Base-by-base conservation (phyloP, 2,797 vertebrate genomes). In the Clarias pachynema region DNA sequence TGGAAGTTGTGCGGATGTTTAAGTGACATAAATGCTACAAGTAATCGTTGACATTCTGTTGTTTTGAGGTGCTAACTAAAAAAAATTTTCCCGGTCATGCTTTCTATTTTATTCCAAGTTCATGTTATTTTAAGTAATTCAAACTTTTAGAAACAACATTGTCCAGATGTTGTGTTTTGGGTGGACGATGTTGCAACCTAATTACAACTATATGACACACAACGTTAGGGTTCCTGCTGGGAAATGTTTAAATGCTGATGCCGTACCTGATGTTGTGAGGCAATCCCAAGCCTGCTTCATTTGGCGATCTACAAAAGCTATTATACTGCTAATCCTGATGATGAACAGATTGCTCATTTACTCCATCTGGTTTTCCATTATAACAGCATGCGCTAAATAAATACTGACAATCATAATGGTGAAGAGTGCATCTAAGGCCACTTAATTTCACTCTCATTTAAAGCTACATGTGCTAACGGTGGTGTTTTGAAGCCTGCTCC, bases 381-480 rank as follows among this genome's bases (percentile, higher is more conserved):
- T 77, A 81, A 57, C 83, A 65, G 79, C 82, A 88, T 85, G 37
- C 72, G 80, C 83, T 87, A 85, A 69, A 84, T 75, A 31, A 40
- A 83, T 60, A 60, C 75, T 31, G 37, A 49, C 40, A 83, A 68
- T 81, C 49, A 40, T 66, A 65, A 26, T 62, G 12, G 26, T 77
- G 68, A 79, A 77, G 59, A 77, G 16, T 26, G 29, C 29, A 56
- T 57, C 16, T 22, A 57, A 12, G 49, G 26, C 49, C 3, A 83
- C 88, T 75, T 75, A 26, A 84, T 85, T 89, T 88, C 59, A 78
- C 74, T 85, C 57, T 86, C 75, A 79, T 85, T 89, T 88, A 84
- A 84, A 81, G 68, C 78, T 70, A 84, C 75, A 86, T 84, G 49
- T 70, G 83, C 80, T 40, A 81, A 79, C 69, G 31, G 24, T 62